Base-by-base conservation (phyloP, 2,888 invertebrate species). In the Callinectes sapidus region DNA sequence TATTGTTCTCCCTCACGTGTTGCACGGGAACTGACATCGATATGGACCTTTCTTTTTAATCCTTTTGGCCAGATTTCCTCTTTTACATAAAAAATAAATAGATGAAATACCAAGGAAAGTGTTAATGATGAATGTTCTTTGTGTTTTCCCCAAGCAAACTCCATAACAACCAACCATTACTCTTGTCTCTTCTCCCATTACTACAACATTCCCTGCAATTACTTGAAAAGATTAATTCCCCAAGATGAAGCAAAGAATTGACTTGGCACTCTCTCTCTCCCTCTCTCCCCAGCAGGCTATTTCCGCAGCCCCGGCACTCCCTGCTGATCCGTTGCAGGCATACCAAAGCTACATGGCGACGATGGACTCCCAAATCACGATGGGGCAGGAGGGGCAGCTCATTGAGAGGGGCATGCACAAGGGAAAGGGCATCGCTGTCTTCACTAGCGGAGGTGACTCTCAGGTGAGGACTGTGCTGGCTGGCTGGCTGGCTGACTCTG, bases 401-500 rank as follows among this genome's bases (percentile, higher is more conserved):
- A 95, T 96, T 8, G 95, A 95, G 35, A 97, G 98, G 95, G 98
- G 98, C 92, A 97, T 97, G 95, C 98, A 98, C 95, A 98, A 98
- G 95, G 99, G 98, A 92, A 98, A 98, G 96, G 98, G 98, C 55
- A 97, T 99, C 94, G 99, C 98, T 18, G 99, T 99, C 77, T 98
- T 99, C 95, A 99, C 99, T 91, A 99, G 98, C 95, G 99, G 99
- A 95, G 99, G 99, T 92, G 99, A 99, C 96, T 98, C 99, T 42
- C 99, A 97, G 97, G 97, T 94, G 18, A 89, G 93, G 42, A 48
- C 66, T n/a, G n/a, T n/a, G n/a, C n/a, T n/a, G n/a, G n/a, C n/a
- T n/a, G n/a, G n/a, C n/a, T n/a, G n/a, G n/a, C n/a, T 71, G 42
- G 42, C 39, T 85, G 81, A 5, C 28, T 86, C 39, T 35, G 35